These are phyloP conservation scores for Ophonus ardosiacus DNA, from an alignment of 2,888 invertebrate genomes.

Conservation along the genomic window DNA sequence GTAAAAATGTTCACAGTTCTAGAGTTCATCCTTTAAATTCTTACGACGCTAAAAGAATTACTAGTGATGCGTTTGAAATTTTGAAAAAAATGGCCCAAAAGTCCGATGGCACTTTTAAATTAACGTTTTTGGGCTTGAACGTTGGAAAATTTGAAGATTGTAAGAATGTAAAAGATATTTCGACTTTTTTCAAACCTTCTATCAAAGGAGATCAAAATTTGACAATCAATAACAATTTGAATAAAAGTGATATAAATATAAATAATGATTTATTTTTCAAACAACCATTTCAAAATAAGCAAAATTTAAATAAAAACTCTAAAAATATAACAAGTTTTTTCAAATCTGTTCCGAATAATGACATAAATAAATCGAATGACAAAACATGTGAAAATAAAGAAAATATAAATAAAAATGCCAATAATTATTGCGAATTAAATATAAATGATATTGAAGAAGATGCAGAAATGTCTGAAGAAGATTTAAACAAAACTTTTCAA, in stretches of 20 bases:
- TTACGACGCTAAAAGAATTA: constrained; percentile 83
- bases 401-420: constrained; percentile 11
- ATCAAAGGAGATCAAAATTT: constrained; percentile 23
- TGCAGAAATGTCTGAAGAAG: background rate
- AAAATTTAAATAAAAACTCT: constrained; percentile 74
- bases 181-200: constrained; percentile 79
- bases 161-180: constrained; percentile 79
- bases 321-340: constrained; percentile 81
- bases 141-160: constrained; percentile 87
- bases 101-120: constrained; percentile 74
- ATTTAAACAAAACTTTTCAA: constrained; percentile 54
- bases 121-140: constrained; percentile 86
- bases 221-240: background rate
- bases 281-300: background rate
- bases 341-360: constrained; percentile 71
- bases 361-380: background rate
- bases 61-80: constrained; percentile 82
- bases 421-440: constrained; percentile 33
- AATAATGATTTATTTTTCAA: background rate
- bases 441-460: constrained; percentile 56
- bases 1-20: constrained; percentile 81
- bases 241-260: too few relatives aligned
- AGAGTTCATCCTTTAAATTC: constrained; percentile 80
- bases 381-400: constrained; percentile 1
- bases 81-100: constrained; percentile 78